Conservation (phyloP, 1,140 invertebrate genomes). For the Holotrichia oblita region DNA sequence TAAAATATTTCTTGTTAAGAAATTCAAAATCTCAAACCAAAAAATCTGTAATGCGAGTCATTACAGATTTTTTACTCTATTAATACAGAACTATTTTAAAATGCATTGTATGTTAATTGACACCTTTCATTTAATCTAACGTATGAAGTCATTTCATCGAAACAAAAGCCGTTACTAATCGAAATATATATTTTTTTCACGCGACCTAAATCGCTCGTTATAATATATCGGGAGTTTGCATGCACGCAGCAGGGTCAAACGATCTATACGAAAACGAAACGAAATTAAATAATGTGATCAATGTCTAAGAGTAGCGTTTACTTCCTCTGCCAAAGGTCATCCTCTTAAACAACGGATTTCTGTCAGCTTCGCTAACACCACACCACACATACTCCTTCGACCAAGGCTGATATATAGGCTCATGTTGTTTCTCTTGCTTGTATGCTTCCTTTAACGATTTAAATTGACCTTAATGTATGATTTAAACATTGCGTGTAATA, state of each 20-base stretch:
- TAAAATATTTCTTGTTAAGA: too few species aligned
- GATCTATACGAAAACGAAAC: not conserved
- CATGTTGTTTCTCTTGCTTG: not conserved
- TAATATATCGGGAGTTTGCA: not conserved
- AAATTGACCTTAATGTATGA: conserved; percentile 13
- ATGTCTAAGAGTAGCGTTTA: not conserved
- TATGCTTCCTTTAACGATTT: not conserved
- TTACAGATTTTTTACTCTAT: too few species aligned
- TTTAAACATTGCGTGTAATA: not conserved
- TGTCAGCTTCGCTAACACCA: not conserved
- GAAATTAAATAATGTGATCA: not conserved
- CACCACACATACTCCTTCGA: not conserved
- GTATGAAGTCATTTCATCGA: too few species aligned
- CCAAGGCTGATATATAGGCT: not conserved
- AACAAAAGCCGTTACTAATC: too few species aligned
- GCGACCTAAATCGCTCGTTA: not conserved
- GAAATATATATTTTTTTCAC: not conserved
- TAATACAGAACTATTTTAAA: too few species aligned
- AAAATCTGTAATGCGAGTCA: too few species aligned
- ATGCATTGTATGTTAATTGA: too few species aligned
- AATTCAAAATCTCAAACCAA: too few species aligned
- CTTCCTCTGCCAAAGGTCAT: conserved; percentile 10
- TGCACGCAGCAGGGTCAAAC: not conserved
- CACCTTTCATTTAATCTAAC: too few species aligned
- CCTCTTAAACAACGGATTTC: conserved; percentile 12